Evolutionary conservation across 1,140 invertebrate genomes (phyloP).

Genomic region (Eupristina koningsbergeri): DNA sequence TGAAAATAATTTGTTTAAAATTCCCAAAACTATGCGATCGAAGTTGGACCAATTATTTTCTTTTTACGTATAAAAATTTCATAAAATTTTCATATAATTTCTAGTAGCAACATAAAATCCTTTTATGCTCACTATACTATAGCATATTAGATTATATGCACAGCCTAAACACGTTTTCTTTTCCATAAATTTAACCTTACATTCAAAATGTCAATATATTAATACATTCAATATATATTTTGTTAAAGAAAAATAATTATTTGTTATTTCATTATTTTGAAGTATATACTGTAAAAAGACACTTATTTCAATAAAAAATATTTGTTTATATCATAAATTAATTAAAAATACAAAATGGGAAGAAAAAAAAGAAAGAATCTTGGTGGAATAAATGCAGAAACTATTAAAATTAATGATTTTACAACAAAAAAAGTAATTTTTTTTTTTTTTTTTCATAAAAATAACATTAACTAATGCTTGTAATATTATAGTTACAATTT

Average conservation of each 20-base stretch:
- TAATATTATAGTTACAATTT: not conserved
- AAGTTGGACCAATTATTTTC: too few relatives aligned
- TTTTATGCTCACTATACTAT: too few relatives aligned
- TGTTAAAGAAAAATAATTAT: not conserved
- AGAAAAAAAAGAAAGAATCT: constrained; percentile 82
- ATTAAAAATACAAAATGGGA: constrained; percentile 70
- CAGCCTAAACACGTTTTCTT: not conserved
- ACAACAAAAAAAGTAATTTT: constrained; percentile 78
- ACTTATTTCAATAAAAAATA: not conserved
- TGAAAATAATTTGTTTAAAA: too few relatives aligned
- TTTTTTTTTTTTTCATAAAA: not conserved
- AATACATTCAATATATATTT: not conserved
- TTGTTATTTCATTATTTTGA: not conserved
- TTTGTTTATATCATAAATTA: too few relatives aligned
- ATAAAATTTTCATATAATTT: too few relatives aligned
- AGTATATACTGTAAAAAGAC: not conserved
- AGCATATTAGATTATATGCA: too few relatives aligned
- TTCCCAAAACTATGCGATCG: too few relatives aligned
- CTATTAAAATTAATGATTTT: constrained; percentile 81
- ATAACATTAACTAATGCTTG: not conserved
- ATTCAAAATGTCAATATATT: not conserved
- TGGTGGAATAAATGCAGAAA: constrained; percentile 80
- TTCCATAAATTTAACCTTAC: not conserved
- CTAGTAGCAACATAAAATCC: too few relatives aligned
- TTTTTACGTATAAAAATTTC: too few relatives aligned